A percentile compares a stretch with the other conserved stretches of the same genome.
Evolutionary conservation across 2,888 invertebrate species (phyloP).

Genomic region (Epistrophe eligans): DNA sequence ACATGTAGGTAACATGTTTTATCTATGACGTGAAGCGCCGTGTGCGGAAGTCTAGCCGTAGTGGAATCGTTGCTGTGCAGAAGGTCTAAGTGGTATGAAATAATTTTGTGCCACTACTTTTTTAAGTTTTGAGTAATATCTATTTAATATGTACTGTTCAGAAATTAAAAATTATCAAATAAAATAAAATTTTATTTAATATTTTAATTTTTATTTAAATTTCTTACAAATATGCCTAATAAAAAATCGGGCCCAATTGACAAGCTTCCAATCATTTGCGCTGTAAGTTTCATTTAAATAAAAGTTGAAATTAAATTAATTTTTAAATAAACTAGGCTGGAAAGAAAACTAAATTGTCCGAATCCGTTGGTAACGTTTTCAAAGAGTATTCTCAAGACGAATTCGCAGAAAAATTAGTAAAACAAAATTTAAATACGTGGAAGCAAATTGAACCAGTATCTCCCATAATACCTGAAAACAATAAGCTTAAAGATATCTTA

Average conservation of each 20-base stretch:
- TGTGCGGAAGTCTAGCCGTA: too few species aligned
- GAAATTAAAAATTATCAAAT: too few species aligned
- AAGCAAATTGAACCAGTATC: slow-evolving; percentile 31
- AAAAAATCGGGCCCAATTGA: slow-evolving; percentile 24
- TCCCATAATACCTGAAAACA: slow-evolving; percentile 73
- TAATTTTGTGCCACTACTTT: too few species aligned
- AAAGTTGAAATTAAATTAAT: background rate
- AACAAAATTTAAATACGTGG: slow-evolving; percentile 55
- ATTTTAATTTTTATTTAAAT: background rate
- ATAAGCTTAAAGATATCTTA: slow-evolving; percentile 78
- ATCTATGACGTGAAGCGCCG: too few species aligned
- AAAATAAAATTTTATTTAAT: background rate
- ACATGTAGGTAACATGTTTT: too few species aligned
- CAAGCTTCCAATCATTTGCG: slow-evolving; percentile 53
- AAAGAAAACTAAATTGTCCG: slow-evolving; percentile 11
- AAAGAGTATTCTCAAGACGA: slow-evolving; percentile 77
- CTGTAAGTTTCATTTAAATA: slow-evolving; percentile 23
- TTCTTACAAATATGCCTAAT: slow-evolving; percentile 27
- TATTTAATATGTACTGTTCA: too few species aligned
- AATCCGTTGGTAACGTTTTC: slow-evolving; percentile 70
- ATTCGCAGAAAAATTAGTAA: slow-evolving; percentile 78
- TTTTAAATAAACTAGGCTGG: slow-evolving; percentile 77
- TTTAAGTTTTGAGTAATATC: too few species aligned
- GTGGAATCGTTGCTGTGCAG: too few species aligned
- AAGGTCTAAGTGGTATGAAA: too few species aligned